A percentile compares a stretch with the other conserved stretches of the same genome.
phyloP scores from a whole-genome alignment of 2,113 vertebrate species.

The Empidonax traillii region DNA sequence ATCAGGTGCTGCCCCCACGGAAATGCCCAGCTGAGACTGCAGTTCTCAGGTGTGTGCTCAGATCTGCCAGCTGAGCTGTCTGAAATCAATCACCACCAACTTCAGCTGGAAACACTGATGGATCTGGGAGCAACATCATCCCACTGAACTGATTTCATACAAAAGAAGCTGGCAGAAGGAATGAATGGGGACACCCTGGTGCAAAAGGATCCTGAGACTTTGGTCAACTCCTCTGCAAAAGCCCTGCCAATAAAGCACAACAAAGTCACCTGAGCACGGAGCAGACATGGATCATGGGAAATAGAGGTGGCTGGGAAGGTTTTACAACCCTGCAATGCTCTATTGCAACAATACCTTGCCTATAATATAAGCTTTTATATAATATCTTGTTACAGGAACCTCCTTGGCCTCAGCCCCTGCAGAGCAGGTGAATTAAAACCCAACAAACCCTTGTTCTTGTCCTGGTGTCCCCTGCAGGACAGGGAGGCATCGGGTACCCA shows the following conservation, averaged over 20 bases:
- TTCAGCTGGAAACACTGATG: not conserved
- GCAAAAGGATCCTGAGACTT: not conserved
- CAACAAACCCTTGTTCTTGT: not conserved
- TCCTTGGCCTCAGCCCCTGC: not conserved
- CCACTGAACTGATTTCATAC: not conserved
- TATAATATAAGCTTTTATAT: not conserved
- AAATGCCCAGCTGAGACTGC: not conserved
- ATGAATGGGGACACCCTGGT: not conserved
- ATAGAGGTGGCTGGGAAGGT: not conserved
- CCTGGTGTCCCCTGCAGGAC: not conserved
- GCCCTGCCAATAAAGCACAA: not conserved
- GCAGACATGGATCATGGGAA: not conserved
- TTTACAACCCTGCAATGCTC: not conserved
- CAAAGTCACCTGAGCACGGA: not conserved
- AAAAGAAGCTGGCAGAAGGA: not conserved
- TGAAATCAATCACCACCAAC: not conserved
- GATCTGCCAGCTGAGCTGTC: not conserved
- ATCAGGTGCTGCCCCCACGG: not conserved
- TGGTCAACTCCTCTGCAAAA: not conserved
- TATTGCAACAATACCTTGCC: not conserved
- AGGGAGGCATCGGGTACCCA: not conserved
- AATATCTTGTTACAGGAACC: not conserved
- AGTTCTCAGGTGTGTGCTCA: not conserved
- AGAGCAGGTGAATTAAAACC: not conserved
- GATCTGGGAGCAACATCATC: not conserved